Conservation (phyloP, 92 coral and sea anemone species). For the Epizoanthus stellaris region DNA sequence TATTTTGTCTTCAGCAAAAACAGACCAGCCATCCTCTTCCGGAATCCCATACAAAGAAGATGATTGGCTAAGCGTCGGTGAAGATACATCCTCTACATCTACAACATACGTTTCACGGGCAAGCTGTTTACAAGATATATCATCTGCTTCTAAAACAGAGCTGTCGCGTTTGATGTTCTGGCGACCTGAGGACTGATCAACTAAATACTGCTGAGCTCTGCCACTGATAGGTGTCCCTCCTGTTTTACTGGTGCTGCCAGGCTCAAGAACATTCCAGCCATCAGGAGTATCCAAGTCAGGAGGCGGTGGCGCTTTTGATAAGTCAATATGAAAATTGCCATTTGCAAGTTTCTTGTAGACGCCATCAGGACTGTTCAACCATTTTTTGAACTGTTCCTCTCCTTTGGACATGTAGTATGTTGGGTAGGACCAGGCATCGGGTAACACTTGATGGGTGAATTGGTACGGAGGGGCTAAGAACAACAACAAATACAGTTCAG, state of each 20-base stretch:
- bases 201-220: slow-evolving; percentile 42
- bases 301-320: slow-evolving; percentile 74
- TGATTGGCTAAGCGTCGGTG: slow-evolving; percentile 42
- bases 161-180: slow-evolving; percentile 5
- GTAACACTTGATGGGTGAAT: slow-evolving; percentile 84
- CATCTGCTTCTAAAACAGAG: slow-evolving; percentile 27
- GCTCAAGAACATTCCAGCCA: neutral
- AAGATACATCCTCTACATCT: neutral
- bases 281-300: neutral
- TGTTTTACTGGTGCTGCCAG: neutral
- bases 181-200: slow-evolving; percentile 14
- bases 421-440: slow-evolving; percentile 91
- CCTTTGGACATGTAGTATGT: slow-evolving; percentile 48
- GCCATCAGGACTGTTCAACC: slow-evolving; percentile 52
- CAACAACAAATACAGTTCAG: neutral
- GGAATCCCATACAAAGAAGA: slow-evolving; percentile 33
- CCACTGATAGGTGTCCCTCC: neutral
- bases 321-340: slow-evolving; percentile 61
- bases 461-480: slow-evolving; percentile 73
- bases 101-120: slow-evolving; percentile 5
- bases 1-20: neutral
- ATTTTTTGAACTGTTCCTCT: slow-evolving; percentile 30
- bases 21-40: slow-evolving; percentile 37
- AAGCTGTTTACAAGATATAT: neutral
- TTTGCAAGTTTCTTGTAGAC: slow-evolving; percentile 37